These are phyloP conservation scores for Acleris literana DNA, from an alignment of 2,888 invertebrate species.

Conservation along the genomic window DNA sequence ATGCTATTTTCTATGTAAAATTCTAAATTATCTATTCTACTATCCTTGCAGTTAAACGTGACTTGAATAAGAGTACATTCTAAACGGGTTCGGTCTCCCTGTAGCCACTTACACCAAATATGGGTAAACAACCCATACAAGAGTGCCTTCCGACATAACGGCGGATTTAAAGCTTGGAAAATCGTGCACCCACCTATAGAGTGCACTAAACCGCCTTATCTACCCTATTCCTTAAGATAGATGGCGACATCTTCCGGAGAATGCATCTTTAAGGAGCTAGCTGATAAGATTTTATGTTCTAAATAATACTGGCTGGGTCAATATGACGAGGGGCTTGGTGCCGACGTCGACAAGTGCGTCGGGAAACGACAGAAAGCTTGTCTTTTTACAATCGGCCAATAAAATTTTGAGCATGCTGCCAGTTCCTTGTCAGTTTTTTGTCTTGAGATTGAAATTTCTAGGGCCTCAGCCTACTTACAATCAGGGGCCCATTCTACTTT, in stretches of 20 bases:
- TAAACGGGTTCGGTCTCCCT: slow-evolving; percentile 42
- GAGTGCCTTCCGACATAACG: slow-evolving; percentile 57
- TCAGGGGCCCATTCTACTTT: no score
- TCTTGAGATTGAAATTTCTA: no score
- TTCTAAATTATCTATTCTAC: slow-evolving; percentile 30
- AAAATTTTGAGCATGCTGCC: no score
- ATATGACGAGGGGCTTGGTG: slow-evolving; percentile 43
- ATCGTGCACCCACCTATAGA: slow-evolving; percentile 60
- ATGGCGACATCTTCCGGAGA: slow-evolving; percentile 64
- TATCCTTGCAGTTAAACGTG: slow-evolving; percentile 34
- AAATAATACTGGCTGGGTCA: slow-evolving; percentile 57
- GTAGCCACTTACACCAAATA: slow-evolving; percentile 40
- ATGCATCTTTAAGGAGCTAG: slow-evolving; percentile 68
- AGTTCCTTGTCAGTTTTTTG: no score
- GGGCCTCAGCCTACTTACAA: no score
- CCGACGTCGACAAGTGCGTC: not conserved
- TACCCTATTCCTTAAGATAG: slow-evolving; percentile 72
- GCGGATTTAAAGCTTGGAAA: slow-evolving; percentile 58
- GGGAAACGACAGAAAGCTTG: not conserved
- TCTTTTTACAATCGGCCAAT: not conserved
- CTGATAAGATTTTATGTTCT: slow-evolving; percentile 71
- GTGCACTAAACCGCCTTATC: slow-evolving; percentile 72
- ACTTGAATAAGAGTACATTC: slow-evolving; percentile 36
- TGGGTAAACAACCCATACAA: slow-evolving; percentile 38
- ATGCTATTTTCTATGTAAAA: slow-evolving; percentile 28